phyloP scores from a whole-genome alignment of 2,113 vertebrate species.

The Heterochromis multidens region DNA sequence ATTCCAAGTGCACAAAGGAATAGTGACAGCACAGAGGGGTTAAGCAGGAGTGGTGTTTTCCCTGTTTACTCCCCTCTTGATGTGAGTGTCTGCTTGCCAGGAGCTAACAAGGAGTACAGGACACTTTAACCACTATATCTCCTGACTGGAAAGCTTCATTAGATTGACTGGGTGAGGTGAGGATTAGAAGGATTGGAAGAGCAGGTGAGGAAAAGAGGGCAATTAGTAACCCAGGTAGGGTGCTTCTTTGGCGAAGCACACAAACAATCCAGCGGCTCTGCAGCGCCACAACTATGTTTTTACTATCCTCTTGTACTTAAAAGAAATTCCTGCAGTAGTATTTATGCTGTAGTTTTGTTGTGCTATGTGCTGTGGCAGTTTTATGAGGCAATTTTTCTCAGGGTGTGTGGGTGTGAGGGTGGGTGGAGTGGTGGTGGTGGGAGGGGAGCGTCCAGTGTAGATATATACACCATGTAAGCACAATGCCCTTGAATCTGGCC shows the following conservation, averaged over 20 bases:
- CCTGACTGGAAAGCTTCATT: slow-evolving; percentile 31
- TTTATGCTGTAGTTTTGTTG: slow-evolving; percentile 17
- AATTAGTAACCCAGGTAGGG: slow-evolving; percentile 33
- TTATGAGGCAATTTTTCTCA: slow-evolving; percentile 58
- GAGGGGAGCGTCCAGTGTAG: slow-evolving; percentile 7
- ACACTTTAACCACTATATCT: slow-evolving; percentile 24
- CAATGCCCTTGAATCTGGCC: slow-evolving; percentile 53
- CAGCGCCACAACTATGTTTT: background rate
- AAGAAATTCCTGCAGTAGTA: background rate
- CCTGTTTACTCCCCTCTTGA: background rate
- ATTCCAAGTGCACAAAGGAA: slow-evolving; percentile 36
- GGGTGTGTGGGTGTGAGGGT: slow-evolving; percentile 2
- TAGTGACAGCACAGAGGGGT: background rate
- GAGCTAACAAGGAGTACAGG: slow-evolving; percentile 33
- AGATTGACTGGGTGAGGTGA: background rate
- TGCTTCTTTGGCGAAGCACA: background rate
- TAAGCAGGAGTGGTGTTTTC: background rate
- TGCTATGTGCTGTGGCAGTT: slow-evolving; percentile 45
- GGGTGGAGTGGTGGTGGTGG: background rate
- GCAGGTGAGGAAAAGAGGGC: background rate
- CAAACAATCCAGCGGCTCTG: background rate
- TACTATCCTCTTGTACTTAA: background rate
- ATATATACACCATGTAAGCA: slow-evolving; percentile 41
- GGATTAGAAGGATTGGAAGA: background rate
- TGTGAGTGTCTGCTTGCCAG: slow-evolving; percentile 31